A percentile compares a stretch with the other conserved stretches of the same genome.
Conservation (phyloP, 37 sponge, comb jelly and placozoan genomes). For the Ephydatia muelleri region DNA sequence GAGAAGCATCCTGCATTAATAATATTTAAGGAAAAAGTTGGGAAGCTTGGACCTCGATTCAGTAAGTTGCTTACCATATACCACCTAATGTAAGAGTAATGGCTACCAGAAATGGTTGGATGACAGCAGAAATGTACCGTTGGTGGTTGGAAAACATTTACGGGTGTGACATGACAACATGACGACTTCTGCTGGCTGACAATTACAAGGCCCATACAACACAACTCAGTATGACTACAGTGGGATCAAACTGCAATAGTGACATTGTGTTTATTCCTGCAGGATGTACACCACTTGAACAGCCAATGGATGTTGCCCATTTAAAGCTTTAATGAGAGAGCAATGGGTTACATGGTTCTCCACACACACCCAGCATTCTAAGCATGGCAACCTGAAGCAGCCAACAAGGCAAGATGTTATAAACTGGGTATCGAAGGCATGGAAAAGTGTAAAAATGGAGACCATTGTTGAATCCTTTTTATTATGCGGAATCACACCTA, state of each 20-base stretch:
- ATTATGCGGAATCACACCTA: slow-evolving; percentile 10
- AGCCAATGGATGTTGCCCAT: slow-evolving; percentile 35
- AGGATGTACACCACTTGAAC: slow-evolving; percentile 40
- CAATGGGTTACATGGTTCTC: slow-evolving; percentile 18
- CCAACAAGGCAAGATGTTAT: slow-evolving; percentile 29
- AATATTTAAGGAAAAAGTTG: slow-evolving; percentile 28
- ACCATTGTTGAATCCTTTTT: slow-evolving; percentile 10
- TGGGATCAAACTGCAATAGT: slow-evolving; percentile 5
- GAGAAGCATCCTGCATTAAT: slow-evolving; percentile 26
- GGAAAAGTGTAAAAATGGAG: not conserved
- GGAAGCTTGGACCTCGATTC: slow-evolving; percentile 12
- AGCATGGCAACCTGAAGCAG: slow-evolving; percentile 25
- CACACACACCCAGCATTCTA: not conserved
- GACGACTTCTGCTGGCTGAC: slow-evolving; percentile 12
- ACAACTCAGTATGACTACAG: not conserved
- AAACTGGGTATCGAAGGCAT: slow-evolving; percentile 27
- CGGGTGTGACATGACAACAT: not conserved
- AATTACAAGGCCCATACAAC: slow-evolving; percentile 13
- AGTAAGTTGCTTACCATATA: not conserved
- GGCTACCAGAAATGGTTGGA: slow-evolving; percentile 27
- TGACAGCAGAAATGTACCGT: slow-evolving; percentile 2
- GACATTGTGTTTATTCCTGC: slow-evolving; percentile 36
- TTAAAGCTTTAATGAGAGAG: slow-evolving; percentile 15
- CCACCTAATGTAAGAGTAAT: slow-evolving; percentile 26
- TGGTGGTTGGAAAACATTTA: not conserved